Percentiles rank a stretch among this genome's conserved stretches.
These are phyloP conservation scores for Palythoa caribaeorum DNA, from an alignment of 92 coral and sea anemone genomes.

Conservation along the genomic window DNA sequence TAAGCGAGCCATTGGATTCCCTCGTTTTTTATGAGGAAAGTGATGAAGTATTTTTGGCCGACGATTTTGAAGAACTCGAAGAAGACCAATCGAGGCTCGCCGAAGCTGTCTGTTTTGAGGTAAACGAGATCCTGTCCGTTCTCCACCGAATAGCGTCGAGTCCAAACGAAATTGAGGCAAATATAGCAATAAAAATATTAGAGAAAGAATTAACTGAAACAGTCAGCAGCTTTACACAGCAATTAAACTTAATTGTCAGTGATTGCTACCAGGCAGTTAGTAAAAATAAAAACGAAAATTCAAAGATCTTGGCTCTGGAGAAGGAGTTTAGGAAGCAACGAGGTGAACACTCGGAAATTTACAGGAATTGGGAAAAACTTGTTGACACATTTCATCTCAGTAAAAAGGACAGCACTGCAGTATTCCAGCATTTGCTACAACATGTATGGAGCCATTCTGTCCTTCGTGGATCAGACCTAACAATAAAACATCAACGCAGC, in stretches of 20 bases:
- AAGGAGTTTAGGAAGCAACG: neutral
- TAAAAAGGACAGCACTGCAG: constrained; percentile 1
- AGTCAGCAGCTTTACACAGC: neutral
- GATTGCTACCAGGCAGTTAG: neutral
- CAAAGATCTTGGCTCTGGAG: neutral
- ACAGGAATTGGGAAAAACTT: constrained; percentile 12
- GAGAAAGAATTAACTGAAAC: neutral
- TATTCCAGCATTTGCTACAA: constrained; percentile 13
- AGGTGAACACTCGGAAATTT: neutral
- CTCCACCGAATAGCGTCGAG: constrained; percentile 4
- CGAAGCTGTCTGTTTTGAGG: neutral
- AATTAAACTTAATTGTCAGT: neutral
- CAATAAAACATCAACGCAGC: neutral
- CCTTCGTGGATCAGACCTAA: constrained; percentile 21
- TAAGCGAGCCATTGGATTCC: neutral
- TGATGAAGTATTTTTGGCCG: neutral
- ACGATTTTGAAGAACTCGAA: neutral
- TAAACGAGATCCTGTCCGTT: neutral
- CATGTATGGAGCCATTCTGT: constrained; percentile 11
- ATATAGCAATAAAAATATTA: neutral
- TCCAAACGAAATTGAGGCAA: neutral
- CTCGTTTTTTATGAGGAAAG: neutral
- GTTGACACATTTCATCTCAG: neutral
- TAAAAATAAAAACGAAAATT: neutral
- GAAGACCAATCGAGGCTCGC: neutral